Base-by-base conservation (phyloP, 1,140 invertebrate genomes). In the Plectus sambesii region DNA sequence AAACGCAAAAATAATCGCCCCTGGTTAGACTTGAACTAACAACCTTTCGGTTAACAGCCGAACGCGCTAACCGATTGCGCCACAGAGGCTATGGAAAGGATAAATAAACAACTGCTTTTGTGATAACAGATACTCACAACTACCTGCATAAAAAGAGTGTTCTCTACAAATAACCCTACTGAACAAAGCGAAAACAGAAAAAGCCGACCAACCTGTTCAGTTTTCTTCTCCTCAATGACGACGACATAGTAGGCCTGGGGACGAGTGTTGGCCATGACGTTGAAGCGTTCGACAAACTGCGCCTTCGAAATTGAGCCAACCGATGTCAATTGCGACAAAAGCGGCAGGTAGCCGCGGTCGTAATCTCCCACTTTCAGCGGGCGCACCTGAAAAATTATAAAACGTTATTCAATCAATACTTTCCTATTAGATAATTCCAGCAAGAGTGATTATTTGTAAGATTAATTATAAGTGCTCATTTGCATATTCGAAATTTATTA, bases 141-240 rank as follows among this genome's bases (percentile, higher is more conserved):
- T n/a, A n/a, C n/a, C n/a, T n/a, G n/a, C 17, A 50, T 52, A 52
- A 49, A 49, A 27, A 50, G 52, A 25, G 47, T 26, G 12, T 49
- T 3, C 17, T n/a, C n/a, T n/a, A n/a, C n/a, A n/a, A n/a, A n/a
- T n/a, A n/a, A n/a, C n/a, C n/a, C n/a, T n/a, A n/a, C n/a, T n/a
- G n/a, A n/a, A 50, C 47, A 2, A 49, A 45, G 24, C 22, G 19
- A n/a, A 50, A 38, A 52, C 49, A 49, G 47, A 50, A 49, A 25
- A 49, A 23, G 12, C 52, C 3, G 15, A 6, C 4, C 15, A 47
- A 50, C 12, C 43, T 19, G 9, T 20, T 17, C 15, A 42, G 27
- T 43, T 5, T 76, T 75, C 12, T 53, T 52, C 69, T 98, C 88
- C 76, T 96, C 90, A 55, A 96, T 81, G 0, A 98, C 86, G 22